Percentiles rank a stretch among this genome's conserved stretches.
Conservation (phyloP, 2,888 invertebrate species). For the Thereva unica region DNA sequence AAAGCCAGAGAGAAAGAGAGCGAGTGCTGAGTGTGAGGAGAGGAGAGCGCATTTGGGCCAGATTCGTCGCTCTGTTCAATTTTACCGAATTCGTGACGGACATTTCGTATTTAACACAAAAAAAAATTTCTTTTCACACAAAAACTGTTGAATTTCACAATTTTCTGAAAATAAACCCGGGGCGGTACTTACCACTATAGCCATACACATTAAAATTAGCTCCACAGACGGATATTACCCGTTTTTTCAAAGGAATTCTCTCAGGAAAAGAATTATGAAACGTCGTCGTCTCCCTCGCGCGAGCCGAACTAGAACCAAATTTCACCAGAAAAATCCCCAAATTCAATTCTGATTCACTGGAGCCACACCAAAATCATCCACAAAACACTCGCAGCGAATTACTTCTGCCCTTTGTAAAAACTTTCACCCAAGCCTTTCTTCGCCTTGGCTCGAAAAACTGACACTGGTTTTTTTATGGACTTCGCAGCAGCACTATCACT, state of each 20-base stretch:
- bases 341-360: no score
- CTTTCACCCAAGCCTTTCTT: no score
- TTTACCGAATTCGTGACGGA: neutral
- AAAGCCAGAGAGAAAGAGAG: no score
- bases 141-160: slow-evolving; percentile 13
- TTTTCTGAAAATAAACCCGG: slow-evolving; percentile 11
- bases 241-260: neutral
- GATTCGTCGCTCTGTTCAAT: slow-evolving; percentile 9
- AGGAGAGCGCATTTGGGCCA: slow-evolving; percentile 1
- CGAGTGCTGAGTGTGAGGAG: neutral
- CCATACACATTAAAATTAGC: slow-evolving; percentile 73
- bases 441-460: no score
- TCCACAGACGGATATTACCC: slow-evolving; percentile 41
- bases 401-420: no score
- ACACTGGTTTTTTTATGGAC: no score
- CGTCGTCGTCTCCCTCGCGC: no score
- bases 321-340: no score
- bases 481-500: no score
- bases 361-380: no score
- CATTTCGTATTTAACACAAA: neutral
- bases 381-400: no score
- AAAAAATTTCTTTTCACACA: slow-evolving; percentile 17
- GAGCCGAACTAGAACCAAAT: no score
- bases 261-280: slow-evolving; percentile 6
- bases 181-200: slow-evolving; percentile 73